phyloP scores from a whole-genome alignment of 2,797 vertebrate genomes.

The Macropodus opercularis region DNA sequence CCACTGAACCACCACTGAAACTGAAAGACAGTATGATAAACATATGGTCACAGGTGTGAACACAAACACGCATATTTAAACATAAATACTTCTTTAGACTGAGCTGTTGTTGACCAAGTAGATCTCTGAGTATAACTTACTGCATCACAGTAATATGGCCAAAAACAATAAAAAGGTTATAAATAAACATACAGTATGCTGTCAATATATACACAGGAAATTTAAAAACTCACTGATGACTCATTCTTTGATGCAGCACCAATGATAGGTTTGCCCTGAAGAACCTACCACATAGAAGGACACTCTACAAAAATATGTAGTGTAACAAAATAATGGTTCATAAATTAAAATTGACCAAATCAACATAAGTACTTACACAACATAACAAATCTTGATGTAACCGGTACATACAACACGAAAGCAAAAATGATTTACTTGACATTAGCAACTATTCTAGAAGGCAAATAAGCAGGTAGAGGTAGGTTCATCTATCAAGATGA shows the following conservation, averaged over 20 bases:
- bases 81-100: conserved; percentile 82
- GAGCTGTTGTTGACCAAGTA: conserved; percentile 73
- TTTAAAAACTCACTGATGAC: conserved; percentile 72
- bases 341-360: conserved; percentile 86
- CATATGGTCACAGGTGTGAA: conserved; percentile 66
- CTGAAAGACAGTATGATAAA: conserved; percentile 58
- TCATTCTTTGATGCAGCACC: conserved; percentile 84
- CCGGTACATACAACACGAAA: conserved; percentile 91
- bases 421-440: conserved; percentile 73
- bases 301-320: conserved; percentile 74
- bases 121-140: conserved; percentile 84
- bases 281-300: conserved; percentile 79
- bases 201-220: conserved; percentile 94
- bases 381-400: conserved; percentile 90
- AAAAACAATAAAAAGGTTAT: conserved; percentile 76
- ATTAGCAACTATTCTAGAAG: conserved; percentile 82
- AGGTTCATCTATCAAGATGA: conserved; percentile 90
- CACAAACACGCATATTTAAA: conserved; percentile 69
- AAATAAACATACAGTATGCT: conserved; percentile 85
- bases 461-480: conserved; percentile 89
- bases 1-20: conserved; percentile 61
- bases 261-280: conserved; percentile 78
- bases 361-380: conserved; percentile 86
- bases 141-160: conserved; percentile 80
- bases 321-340: conserved; percentile 88